A percentile compares a stretch with the other conserved stretches of the same genome.
Evolutionary conservation across 2,888 invertebrate genomes (phyloP).

Genomic region (Spilarctia lutea): DNA sequence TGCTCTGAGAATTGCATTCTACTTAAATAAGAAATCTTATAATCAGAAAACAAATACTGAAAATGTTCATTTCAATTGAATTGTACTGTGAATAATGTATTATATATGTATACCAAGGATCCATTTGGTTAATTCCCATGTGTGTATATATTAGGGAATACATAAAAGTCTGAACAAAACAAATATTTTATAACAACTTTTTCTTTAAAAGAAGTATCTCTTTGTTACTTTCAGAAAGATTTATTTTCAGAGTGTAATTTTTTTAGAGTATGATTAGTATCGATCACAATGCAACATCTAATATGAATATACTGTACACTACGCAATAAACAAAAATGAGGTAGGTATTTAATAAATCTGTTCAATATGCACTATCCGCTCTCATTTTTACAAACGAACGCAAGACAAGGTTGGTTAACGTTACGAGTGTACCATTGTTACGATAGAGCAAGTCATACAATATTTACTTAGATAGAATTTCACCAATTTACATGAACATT

Average conservation of each 20-base stretch:
- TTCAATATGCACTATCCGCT: not conserved
- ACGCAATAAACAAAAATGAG: not conserved
- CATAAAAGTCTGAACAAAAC: too few relatives aligned
- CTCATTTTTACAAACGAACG: slow-evolving; percentile 8
- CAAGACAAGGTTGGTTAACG: slow-evolving; percentile 36
- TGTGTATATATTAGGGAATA: too few relatives aligned
- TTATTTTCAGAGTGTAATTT: not conserved
- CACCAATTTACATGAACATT: slow-evolving; percentile 63
- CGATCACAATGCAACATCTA: not conserved
- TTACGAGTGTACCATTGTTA: slow-evolving; percentile 39
- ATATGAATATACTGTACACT: not conserved
- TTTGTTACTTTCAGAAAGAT: too few relatives aligned
- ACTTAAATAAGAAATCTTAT: slow-evolving; percentile 11
- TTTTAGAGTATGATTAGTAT: not conserved
- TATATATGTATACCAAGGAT: too few relatives aligned
- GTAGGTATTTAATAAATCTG: not conserved
- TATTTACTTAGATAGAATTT: slow-evolving; percentile 54
- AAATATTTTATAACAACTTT: too few relatives aligned
- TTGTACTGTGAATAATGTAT: too few relatives aligned
- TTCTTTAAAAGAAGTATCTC: too few relatives aligned
- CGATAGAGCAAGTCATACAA: slow-evolving; percentile 47
- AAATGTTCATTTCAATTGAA: slow-evolving; percentile 21
- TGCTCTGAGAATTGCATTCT: slow-evolving; percentile 21
- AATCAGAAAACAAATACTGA: slow-evolving; percentile 23
- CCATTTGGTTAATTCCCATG: too few relatives aligned